These are phyloP conservation scores for Danio albolineatus DNA, from an alignment of 2,797 vertebrate species.

Conservation along the genomic window DNA sequence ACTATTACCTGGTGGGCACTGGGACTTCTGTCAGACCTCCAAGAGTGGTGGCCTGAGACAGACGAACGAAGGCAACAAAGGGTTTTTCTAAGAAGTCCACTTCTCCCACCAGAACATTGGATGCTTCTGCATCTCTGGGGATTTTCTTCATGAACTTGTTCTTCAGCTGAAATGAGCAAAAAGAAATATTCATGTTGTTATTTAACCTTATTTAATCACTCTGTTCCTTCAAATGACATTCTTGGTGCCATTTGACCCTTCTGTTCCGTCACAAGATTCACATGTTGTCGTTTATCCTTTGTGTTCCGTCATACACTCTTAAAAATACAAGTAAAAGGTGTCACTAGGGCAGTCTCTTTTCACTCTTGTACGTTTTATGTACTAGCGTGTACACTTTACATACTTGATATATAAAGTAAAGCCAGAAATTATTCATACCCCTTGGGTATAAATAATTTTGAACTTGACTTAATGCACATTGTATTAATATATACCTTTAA, in stretches of 20 bases:
- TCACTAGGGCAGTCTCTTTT: too few species aligned
- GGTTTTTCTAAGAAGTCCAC: constrained; percentile 96
- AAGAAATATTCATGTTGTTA: not conserved
- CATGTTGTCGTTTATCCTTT: not conserved
- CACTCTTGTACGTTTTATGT: too few species aligned
- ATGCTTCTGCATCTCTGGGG: constrained; percentile 94
- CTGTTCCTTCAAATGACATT: too few species aligned
- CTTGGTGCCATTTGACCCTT: not conserved
- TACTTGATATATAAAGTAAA: too few species aligned
- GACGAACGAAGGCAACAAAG: constrained; percentile 92
- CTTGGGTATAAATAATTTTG: too few species aligned
- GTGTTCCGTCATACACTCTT: not conserved
- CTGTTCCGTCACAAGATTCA: not conserved
- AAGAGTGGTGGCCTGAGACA: constrained; percentile 91
- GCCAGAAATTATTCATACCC: too few species aligned
- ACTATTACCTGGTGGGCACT: constrained; percentile 91
- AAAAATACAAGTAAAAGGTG: too few species aligned
- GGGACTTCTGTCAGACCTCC: constrained; percentile 94
- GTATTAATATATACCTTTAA: too few species aligned
- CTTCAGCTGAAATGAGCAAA: constrained; percentile 80
- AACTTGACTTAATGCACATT: too few species aligned
- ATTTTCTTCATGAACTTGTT: constrained; percentile 99
- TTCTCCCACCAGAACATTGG: constrained; percentile 94
- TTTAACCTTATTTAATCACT: too few species aligned
- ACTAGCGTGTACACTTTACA: too few species aligned